Evolutionary conservation across 2,113 vertebrate species (phyloP).

Genomic region (Haemorhous mexicanus): DNA sequence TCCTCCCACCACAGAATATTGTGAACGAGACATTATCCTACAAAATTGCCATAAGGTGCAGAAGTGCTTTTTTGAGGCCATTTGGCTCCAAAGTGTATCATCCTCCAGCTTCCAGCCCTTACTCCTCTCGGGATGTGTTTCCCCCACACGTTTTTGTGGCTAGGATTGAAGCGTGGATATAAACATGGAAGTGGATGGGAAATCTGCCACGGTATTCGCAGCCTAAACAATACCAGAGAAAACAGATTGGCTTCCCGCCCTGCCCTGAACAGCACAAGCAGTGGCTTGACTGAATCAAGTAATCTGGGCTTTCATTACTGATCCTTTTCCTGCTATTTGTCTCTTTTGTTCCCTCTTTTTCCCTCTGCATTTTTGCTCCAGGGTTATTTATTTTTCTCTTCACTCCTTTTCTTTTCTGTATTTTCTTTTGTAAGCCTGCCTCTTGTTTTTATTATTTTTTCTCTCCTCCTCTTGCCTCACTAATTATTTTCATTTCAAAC

Average conservation of each 20-base stretch:
- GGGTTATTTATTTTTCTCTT: constrained; percentile 31
- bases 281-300: constrained; percentile 14
- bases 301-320: constrained; percentile 42
- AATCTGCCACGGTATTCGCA: not conserved
- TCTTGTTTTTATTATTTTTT: not conserved
- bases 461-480: not conserved
- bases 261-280: not conserved
- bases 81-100: not conserved
- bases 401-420: not conserved
- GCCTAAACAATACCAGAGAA: constrained; percentile 21
- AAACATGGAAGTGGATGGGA: constrained; percentile 23
- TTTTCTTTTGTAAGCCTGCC: not conserved
- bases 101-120: not conserved
- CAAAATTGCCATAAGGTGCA: not conserved
- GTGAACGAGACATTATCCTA: not conserved
- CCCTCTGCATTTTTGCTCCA: not conserved
- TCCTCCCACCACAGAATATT: not conserved
- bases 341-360: constrained; percentile 41
- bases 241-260: constrained; percentile 27
- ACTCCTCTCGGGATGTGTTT: not conserved
- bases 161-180: not conserved
- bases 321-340: constrained; percentile 45
- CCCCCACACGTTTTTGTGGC: not conserved
- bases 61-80: not conserved
- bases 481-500: constrained; percentile 4